Conservation (phyloP, 2,113 vertebrate species). For the Pseudorectes ferrugineus region DNA sequence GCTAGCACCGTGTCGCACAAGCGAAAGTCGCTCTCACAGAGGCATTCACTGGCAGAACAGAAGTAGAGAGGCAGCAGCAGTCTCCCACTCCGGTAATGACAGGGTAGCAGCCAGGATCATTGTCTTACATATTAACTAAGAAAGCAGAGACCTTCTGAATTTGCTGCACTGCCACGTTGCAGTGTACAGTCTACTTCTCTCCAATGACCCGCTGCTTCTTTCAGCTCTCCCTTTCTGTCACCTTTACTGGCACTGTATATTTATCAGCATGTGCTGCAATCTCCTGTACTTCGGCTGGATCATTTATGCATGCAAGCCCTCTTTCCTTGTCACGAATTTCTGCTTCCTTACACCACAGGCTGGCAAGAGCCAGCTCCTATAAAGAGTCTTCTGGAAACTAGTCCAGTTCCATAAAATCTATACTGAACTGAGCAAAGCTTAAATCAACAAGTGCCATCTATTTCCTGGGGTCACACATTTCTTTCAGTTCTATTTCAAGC, state of each 20-base stretch:
- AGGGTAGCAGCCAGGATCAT: background rate
- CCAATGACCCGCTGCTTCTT: fast-evolving
- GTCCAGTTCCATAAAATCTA: background rate
- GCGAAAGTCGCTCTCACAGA: background rate
- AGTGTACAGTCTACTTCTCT: background rate
- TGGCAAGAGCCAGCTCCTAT: background rate
- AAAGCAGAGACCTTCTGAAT: background rate
- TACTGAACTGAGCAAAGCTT: background rate
- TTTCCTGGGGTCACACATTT: background rate
- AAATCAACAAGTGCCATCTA: background rate
- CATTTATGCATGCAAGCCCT: background rate
- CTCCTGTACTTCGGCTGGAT: background rate
- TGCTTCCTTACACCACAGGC: background rate
- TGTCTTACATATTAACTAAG: background rate
- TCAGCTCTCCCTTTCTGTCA: background rate
- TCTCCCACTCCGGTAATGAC: background rate
- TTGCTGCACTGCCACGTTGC: background rate
- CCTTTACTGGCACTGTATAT: background rate
- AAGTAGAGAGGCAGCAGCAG: background rate
- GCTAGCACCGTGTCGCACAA: fast-evolving
- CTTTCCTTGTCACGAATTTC: background rate
- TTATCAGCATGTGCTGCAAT: background rate
- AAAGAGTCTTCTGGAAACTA: background rate
- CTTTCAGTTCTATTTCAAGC: background rate
- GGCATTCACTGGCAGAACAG: background rate